phyloP scores from a whole-genome alignment of 2,113 vertebrate species.

The human (Homo sapiens) region GRCh38 chr12:29075001-29075500 shows the following conservation, averaged over 20 bases:
- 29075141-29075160: constrained; percentile 3
- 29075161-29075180: background rate
- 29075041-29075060: constrained; percentile 28
- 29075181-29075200: background rate
- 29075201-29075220: background rate
- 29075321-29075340: background rate
- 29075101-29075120: background rate
- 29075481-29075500: background rate
- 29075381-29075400: background rate
- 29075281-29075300: background rate
- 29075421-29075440: background rate
- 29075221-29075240: background rate
- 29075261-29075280: background rate
- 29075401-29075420: background rate
- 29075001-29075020: background rate
- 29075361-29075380: background rate
- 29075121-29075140: background rate
- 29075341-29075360: background rate
- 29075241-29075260: background rate
- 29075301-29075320: background rate
- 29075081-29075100: constrained; percentile 38
- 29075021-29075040: constrained; percentile 49
- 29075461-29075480: background rate
- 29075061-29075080: constrained; percentile 46
- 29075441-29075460: background rate